phyloP scores from a whole-genome alignment of 2,113 vertebrate species.

The Rhadina sibilatrix region DNA sequence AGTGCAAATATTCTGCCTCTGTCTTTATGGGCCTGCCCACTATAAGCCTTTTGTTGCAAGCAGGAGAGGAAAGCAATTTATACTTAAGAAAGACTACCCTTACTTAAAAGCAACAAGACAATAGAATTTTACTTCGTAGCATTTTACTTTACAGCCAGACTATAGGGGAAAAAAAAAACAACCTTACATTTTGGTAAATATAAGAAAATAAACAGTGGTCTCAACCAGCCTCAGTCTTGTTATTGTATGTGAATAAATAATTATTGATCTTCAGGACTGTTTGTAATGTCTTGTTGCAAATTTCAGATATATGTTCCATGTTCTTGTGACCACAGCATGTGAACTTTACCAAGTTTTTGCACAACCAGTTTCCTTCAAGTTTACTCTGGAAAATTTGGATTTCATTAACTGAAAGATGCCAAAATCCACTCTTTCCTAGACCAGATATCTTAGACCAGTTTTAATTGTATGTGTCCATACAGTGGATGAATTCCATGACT shows the following conservation, averaged over 20 bases:
- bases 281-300: background rate
- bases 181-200: background rate
- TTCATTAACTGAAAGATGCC: background rate
- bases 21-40: background rate
- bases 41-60: background rate
- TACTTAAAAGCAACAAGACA: background rate
- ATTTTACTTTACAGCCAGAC: background rate
- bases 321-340: background rate
- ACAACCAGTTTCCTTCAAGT: background rate
- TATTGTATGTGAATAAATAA: background rate
- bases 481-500: background rate
- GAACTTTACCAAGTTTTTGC: background rate
- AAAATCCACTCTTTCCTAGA: background rate
- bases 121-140: background rate
- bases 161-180: accelerated
- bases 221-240: background rate
- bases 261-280: background rate
- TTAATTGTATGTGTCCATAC: background rate
- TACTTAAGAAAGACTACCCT: background rate
- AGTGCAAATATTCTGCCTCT: background rate
- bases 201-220: background rate
- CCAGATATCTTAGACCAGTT: background rate
- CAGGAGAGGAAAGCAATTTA: background rate
- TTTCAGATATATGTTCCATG: background rate
- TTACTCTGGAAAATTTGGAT: background rate